Evolutionary conservation across 2,888 invertebrate genomes (phyloP), one percentile per base, ranked within the genome.

Genomic region (Baccha elongata): DNA sequence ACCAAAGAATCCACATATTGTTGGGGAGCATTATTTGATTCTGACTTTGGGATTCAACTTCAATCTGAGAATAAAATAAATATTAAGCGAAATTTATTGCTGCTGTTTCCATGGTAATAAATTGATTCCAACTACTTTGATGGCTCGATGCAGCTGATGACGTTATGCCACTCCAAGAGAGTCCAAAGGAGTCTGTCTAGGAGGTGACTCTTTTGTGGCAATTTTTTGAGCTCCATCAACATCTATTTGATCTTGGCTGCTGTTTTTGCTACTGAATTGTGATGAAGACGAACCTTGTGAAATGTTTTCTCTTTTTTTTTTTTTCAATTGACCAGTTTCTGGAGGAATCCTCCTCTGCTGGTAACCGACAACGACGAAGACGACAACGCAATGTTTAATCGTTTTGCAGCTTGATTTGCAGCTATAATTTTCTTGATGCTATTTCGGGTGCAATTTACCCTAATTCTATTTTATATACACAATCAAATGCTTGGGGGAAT

Each of bases 11-110:
- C 0, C 44, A 35, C 44, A 53, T 52, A 60, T 60, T 60, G 52
- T 60, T 60, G 53, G 53, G 46, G 42, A 48, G 42, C 58, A 76
- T 64, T 78, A 26, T 52, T 29, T 52, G 8, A 44, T 37, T 46
- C 40, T 15, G 37, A 60, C 62, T 52, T 48, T 48, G 58, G 40
- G 50, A 71, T 71, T 58, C 65, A 60, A 71, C 71, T 81, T 48
- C 62, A 29, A 74, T 74, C 69, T 71, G 58, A 65, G 81, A 81
- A 81, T 81, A 76, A 76, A 81, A 81, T 76, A 81, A 81, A 81
- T 76, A 81, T 81, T 76, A 81, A 81, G 52, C 64, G 75, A 81
- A 81, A 81, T 81, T 81, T 81, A 81, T 81, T 76, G 71, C 81
- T 13, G 76, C 69, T 58, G 81, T 81, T 81, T 65, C 65, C 76